phyloP scores from a whole-genome alignment of 64 coral and sea anemone genomes.

The Pachyseris speciosa region DNA sequence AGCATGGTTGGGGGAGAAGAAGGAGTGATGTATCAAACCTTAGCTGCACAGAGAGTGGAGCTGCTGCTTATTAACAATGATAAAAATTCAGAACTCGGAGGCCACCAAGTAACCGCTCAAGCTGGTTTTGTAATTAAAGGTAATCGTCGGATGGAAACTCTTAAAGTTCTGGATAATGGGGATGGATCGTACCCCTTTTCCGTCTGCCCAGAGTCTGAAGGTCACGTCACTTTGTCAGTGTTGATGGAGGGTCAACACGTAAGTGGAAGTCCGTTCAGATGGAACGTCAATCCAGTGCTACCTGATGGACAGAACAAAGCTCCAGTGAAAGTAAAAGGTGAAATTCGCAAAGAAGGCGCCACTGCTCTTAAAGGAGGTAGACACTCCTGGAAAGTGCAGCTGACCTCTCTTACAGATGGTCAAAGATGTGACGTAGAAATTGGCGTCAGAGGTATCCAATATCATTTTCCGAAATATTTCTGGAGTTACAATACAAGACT shows the following conservation, averaged over 20 bases:
- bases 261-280: neutral
- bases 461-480: neutral
- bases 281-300: neutral
- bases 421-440: neutral
- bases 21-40: neutral
- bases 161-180: neutral
- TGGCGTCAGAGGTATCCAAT: neutral
- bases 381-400: neutral
- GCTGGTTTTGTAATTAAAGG: neutral
- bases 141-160: neutral
- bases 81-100: neutral
- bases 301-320: too few species aligned
- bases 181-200: neutral
- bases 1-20: neutral
- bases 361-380: neutral
- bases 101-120: neutral
- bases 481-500: too few species aligned
- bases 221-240: neutral
- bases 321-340: too few species aligned
- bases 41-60: neutral
- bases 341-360: neutral
- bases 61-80: neutral
- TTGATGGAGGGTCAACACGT: neutral
- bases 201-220: neutral
- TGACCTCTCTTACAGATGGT: neutral